phyloP scores from a whole-genome alignment of 2,113 vertebrate species.

The Tapirus terrestris region DNA sequence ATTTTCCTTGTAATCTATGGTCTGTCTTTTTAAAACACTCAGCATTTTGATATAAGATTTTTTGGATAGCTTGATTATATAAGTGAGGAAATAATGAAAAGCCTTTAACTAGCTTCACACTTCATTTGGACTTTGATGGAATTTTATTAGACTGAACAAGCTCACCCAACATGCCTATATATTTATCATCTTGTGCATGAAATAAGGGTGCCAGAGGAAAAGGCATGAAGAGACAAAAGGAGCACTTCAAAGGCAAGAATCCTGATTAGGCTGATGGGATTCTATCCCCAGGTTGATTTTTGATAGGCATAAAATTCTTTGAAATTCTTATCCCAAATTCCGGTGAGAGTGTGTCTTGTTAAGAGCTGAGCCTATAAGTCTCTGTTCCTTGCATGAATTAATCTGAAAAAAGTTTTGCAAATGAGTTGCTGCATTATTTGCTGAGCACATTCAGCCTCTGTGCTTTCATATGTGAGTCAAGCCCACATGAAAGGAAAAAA shows the following conservation, averaged over 20 bases:
- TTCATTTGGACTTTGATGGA: constrained; percentile 56
- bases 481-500: not conserved
- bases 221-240: constrained; percentile 57
- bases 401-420: constrained; percentile 43
- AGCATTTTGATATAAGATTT: not conserved
- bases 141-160: constrained; percentile 54
- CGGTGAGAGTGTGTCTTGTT: constrained; percentile 44
- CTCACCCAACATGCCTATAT: not conserved
- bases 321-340: constrained; percentile 64
- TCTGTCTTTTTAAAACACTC: not conserved
- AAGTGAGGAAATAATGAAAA: constrained; percentile 57
- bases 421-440: constrained; percentile 42
- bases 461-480: not conserved
- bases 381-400: constrained; percentile 54
- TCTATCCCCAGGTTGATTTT: constrained; percentile 70
- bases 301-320: constrained; percentile 67
- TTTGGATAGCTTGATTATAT: constrained; percentile 57
- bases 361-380: not conserved
- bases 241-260: constrained; percentile 51
- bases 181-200: constrained; percentile 57
- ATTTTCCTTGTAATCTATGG: not conserved
- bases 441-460: not conserved
- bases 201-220: constrained; percentile 39
- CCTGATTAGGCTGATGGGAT: constrained; percentile 44
- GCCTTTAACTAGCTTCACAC: constrained; percentile 57